phyloP scores from a whole-genome alignment of 1,140 invertebrate species.

The Apis laboriosa region DNA sequence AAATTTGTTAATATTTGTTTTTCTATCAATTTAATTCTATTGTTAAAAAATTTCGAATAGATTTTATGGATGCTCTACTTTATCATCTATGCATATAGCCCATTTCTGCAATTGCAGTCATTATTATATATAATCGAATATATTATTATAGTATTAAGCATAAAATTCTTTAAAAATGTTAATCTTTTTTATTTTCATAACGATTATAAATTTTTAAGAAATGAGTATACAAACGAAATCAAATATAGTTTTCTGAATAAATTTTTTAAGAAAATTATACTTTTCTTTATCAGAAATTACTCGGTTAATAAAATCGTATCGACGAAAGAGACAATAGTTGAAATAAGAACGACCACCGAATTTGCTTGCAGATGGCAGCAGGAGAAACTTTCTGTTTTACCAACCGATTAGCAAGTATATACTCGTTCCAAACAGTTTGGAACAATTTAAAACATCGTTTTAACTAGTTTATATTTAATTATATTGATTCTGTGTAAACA shows the following conservation, averaged over 20 bases:
- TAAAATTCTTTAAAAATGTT: neutral
- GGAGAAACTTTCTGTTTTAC: conserved; percentile 57
- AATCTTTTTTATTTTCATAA: neutral
- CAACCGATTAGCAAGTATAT: conserved; percentile 33
- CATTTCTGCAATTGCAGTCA: neutral
- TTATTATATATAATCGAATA: neutral
- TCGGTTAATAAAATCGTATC: conserved; percentile 30
- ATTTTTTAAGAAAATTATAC: neutral
- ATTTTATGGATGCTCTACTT: neutral
- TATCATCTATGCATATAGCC: conserved; percentile 4
- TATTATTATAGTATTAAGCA: neutral
- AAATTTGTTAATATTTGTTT: too few species aligned
- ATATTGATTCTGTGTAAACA: too few species aligned
- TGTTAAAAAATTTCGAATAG: neutral
- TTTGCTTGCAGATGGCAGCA: conserved; percentile 60
- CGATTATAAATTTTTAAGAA: conserved; percentile 2
- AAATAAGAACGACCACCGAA: conserved; percentile 8
- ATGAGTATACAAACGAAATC: neutral
- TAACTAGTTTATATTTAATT: too few species aligned
- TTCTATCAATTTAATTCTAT: neutral
- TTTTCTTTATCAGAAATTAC: neutral
- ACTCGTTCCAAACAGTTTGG: too few species aligned
- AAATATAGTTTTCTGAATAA: conserved; percentile 1
- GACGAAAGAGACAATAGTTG: conserved; percentile 21
- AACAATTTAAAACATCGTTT: too few species aligned